Percentiles rank a stretch among this genome's conserved stretches.
Evolutionary conservation across 2,113 vertebrate species (phyloP).

Genomic region (Notechis scutatus): DNA sequence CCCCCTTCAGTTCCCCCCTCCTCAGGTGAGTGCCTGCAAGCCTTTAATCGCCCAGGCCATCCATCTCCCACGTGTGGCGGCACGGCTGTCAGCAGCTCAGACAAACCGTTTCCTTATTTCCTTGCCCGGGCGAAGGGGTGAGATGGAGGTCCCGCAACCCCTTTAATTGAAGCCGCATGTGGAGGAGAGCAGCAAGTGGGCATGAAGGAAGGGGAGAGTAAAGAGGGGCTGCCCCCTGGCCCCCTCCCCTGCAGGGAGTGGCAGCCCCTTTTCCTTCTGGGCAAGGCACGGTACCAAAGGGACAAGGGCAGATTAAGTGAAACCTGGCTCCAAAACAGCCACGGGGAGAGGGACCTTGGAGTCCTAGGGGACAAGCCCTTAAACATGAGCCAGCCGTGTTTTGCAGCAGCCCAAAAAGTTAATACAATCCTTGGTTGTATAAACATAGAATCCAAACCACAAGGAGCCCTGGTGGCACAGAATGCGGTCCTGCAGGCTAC

Average conservation of each 20-base stretch:
- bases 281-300: too few species aligned
- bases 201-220: background rate
- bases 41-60: constrained; percentile 79
- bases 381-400: too few species aligned
- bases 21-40: constrained; percentile 80
- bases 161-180: constrained; percentile 85
- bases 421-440: too few species aligned
- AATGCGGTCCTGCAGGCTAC: too few species aligned
- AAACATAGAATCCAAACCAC: too few species aligned
- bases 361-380: too few species aligned
- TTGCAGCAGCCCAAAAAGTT: too few species aligned
- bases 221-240: background rate
- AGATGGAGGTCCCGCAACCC: constrained; percentile 38
- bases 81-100: constrained; percentile 80
- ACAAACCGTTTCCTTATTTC: constrained; percentile 83
- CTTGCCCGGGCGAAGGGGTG: constrained; percentile 63
- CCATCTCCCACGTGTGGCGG: constrained; percentile 77
- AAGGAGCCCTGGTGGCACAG: too few species aligned
- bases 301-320: too few species aligned
- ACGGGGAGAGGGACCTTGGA: too few species aligned
- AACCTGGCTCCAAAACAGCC: too few species aligned
- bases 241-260: background rate
- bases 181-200: constrained; percentile 2
- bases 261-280: background rate
- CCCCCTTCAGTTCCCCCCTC: background rate